Conservation (phyloP, 2,113 vertebrate species). For the Xenopus tropicalis region DNA sequence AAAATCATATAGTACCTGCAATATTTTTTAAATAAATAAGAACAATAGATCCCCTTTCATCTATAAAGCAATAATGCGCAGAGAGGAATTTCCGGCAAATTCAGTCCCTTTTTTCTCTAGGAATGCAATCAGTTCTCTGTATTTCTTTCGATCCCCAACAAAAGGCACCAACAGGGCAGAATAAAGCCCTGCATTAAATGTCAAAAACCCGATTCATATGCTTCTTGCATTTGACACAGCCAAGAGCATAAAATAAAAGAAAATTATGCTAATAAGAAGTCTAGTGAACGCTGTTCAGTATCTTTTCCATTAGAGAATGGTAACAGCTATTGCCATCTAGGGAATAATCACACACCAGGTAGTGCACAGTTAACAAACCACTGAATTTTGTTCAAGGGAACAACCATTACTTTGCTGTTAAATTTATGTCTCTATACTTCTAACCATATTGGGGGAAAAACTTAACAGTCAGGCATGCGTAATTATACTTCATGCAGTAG, state of each 20-base stretch:
- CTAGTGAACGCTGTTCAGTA: constrained; percentile 38
- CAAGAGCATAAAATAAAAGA: constrained; percentile 41
- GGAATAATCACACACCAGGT: constrained; percentile 44
- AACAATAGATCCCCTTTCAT: too few species aligned
- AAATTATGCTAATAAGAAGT: constrained; percentile 44
- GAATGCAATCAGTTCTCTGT: neutral
- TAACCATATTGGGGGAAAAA: constrained; percentile 18
- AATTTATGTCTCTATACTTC: constrained; percentile 33
- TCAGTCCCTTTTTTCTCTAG: neutral
- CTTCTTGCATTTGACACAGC: constrained; percentile 36
- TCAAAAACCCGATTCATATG: constrained; percentile 39
- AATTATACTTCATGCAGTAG: neutral
- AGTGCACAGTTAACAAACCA: constrained; percentile 44
- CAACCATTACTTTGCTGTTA: constrained; percentile 42
- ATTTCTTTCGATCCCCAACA: neutral
- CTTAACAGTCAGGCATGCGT: neutral
- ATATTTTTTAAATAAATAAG: too few species aligned
- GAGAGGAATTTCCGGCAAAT: neutral
- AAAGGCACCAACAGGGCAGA: constrained; percentile 8
- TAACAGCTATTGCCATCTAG: constrained; percentile 39
- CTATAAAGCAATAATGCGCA: neutral
- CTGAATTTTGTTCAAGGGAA: constrained; percentile 43
- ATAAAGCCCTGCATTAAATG: constrained; percentile 36
- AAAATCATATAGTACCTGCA: too few species aligned
- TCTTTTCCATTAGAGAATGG: constrained; percentile 44